These are phyloP conservation scores for Drosophila barbarae DNA, from an alignment of 2,888 invertebrate genomes.

Conservation along the genomic window DNA sequence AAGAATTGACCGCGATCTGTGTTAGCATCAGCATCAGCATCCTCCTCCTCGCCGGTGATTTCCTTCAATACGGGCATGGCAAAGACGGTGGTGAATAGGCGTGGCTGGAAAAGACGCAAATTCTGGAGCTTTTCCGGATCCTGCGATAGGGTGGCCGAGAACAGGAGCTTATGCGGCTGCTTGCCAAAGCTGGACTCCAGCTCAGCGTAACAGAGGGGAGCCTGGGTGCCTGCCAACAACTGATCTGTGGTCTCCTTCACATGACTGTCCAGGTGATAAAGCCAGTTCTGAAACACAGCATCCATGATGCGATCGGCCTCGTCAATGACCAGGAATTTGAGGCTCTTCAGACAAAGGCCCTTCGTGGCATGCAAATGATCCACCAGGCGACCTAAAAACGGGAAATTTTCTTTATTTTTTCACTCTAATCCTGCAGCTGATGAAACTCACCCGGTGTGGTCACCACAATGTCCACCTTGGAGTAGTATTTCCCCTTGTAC, in stretches of 20 bases:
- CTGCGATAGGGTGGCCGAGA: constrained; percentile 98
- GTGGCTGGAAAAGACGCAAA: constrained; percentile 94
- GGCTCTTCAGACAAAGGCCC: constrained; percentile 86
- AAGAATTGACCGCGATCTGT: constrained; percentile 81
- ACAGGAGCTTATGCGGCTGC: constrained; percentile 92
- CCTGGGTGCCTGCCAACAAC: constrained; percentile 80
- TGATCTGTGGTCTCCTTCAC: constrained; percentile 81
- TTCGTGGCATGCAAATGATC: constrained; percentile 93
- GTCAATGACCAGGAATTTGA: constrained; percentile 93
- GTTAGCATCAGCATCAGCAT: background rate
- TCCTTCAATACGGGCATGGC: constrained; percentile 60
- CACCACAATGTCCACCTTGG: constrained; percentile 89
- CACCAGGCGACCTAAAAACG: constrained; percentile 85
- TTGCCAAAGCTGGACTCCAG: constrained; percentile 57
- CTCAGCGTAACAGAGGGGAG: constrained; percentile 75
- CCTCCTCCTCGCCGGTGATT: constrained; percentile 4
- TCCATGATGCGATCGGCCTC: constrained; percentile 98
- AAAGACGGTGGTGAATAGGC: constrained; percentile 89
- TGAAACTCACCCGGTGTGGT: constrained; percentile 87
- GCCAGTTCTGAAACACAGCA: constrained; percentile 94
- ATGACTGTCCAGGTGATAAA: constrained; percentile 88
- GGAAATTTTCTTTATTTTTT: background rate
- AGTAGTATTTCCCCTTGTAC: constrained; percentile 78
- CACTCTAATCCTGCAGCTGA: fast-evolving
- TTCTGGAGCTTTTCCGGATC: constrained; percentile 97